Percentiles rank a stretch among this genome's conserved stretches.
These are phyloP conservation scores for Chloroclystis v-ata DNA, from an alignment of 2,888 invertebrate species.

Conservation along the genomic window DNA sequence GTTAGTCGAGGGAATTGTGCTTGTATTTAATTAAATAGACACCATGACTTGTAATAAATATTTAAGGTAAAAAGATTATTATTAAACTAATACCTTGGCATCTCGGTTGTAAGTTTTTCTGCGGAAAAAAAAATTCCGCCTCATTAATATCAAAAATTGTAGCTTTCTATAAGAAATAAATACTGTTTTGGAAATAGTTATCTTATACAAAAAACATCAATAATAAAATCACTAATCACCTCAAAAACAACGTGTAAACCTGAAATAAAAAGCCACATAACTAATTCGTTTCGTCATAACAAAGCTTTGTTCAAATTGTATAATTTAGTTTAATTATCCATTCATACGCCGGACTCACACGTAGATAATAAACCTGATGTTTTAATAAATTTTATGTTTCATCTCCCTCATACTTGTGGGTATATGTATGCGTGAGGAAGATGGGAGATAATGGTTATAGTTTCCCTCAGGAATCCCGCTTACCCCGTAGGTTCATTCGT, in stretches of 20 bases:
- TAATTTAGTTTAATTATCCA: conserved; percentile 59
- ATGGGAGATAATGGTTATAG: conserved; percentile 31
- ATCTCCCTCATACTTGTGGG: conserved; percentile 34
- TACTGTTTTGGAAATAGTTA: too few species aligned
- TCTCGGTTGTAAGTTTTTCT: too few species aligned
- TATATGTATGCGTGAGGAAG: conserved; percentile 23
- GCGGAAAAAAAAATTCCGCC: too few species aligned
- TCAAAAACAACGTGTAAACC: conserved; percentile 4
- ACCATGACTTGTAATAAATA: too few species aligned
- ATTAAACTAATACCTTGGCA: too few species aligned
- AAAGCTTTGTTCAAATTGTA: conserved; percentile 55
- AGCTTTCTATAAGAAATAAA: too few species aligned
- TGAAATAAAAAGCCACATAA: conserved; percentile 33
- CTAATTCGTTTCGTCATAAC: conserved; percentile 36
- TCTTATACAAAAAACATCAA: too few species aligned
- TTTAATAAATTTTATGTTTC: conserved; percentile 54
- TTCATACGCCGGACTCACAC: conserved; percentile 65
- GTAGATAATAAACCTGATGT: conserved; percentile 64
- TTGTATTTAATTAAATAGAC: too few species aligned
- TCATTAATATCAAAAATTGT: too few species aligned
- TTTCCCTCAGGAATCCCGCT: conserved; percentile 38
- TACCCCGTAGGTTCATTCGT: conserved; percentile 51
- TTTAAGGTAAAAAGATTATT: too few species aligned
- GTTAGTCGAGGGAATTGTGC: too few species aligned
- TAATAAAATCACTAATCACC: too few species aligned